Evolutionary conservation across 1,140 invertebrate genomes (phyloP), one percentile per base, ranked within the genome.

Genomic region (Asbolus verrucosus): DNA sequence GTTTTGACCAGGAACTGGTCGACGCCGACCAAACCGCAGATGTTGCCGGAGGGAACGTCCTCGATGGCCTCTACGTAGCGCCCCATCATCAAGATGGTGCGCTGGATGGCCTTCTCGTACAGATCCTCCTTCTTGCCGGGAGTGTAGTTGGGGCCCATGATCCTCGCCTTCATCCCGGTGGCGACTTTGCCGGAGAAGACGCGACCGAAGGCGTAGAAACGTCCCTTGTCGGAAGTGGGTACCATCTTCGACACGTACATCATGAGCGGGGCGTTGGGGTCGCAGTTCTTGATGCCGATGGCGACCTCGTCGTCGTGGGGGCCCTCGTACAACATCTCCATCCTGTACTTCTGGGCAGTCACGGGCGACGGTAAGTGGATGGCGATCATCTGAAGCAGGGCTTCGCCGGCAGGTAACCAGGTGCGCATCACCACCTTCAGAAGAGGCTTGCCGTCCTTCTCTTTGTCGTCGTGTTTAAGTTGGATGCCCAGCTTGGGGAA

Each of bases 181-280:
- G 88, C 88, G 2, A 93, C 94, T 83, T 93, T 97, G 77, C 98
- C 98, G 78, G 97, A 95, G 87, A 99, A 99, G 4, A 99, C 98
- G 87, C 98, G 96, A 69, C 98, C 98, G 82, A 99, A 99, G 65
- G 98, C 98, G 84, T 98, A 99, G 90, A 99, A 99, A 83, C 98
- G 91, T 73, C 98, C 98, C 85, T 99, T 99, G 83, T 99, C 98
- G 33, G 95, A 94, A 2, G 98, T 99, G 65, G 98, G 98, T 83
- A 99, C 98, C 98, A 99, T 99, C 86, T 99, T 99, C 15, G 97
- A 98, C 72, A 99, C 89, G 88, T 99, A 99, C 98, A 99, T 99
- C 97, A 99, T 99, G 18, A 99, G 87, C 14, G 96, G 97, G 73
- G 91, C 98, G 76, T 97, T 92, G 4, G 96, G 92, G 84, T 99